Evolutionary conservation across 2,113 vertebrate genomes (phyloP).

Genomic region (Ailurus styani): DNA sequence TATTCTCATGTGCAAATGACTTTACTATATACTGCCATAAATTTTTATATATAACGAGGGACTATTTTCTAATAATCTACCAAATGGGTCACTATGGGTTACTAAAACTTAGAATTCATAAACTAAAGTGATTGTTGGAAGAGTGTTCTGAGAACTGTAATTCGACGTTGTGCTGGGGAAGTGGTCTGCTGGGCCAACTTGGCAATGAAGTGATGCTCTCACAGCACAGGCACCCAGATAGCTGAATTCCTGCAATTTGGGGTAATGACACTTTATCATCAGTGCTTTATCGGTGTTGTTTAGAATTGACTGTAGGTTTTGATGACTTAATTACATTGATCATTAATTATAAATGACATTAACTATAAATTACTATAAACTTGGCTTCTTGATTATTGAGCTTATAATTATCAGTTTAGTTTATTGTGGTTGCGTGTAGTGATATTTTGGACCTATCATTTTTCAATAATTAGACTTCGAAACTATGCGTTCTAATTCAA

Average conservation of each 20-base stretch:
- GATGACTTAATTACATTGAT: background rate
- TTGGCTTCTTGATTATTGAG: background rate
- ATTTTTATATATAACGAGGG: background rate
- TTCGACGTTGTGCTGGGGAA: background rate
- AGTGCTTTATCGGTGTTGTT: background rate
- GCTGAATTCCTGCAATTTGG: background rate
- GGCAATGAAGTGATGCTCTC: background rate
- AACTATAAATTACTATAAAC: conserved; percentile 1
- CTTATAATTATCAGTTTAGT: background rate
- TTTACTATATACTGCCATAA: background rate
- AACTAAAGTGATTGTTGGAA: background rate
- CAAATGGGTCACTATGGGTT: background rate
- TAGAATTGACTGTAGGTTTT: background rate
- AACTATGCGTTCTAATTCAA: background rate
- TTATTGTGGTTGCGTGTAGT: background rate
- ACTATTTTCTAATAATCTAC: background rate
- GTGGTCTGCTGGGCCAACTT: background rate
- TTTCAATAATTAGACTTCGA: conserved; percentile 5
- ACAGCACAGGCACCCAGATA: rapidly evolving
- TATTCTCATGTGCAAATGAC: background rate
- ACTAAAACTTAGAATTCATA: background rate
- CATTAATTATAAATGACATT: conserved; percentile 21
- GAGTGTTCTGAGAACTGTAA: background rate
- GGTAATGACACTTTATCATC: background rate
- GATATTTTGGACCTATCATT: background rate